Percentiles rank a stretch among this genome's conserved stretches.
phyloP scores from a whole-genome alignment of 2,797 vertebrate genomes.

The Stomatorhinus walkeri region DNA sequence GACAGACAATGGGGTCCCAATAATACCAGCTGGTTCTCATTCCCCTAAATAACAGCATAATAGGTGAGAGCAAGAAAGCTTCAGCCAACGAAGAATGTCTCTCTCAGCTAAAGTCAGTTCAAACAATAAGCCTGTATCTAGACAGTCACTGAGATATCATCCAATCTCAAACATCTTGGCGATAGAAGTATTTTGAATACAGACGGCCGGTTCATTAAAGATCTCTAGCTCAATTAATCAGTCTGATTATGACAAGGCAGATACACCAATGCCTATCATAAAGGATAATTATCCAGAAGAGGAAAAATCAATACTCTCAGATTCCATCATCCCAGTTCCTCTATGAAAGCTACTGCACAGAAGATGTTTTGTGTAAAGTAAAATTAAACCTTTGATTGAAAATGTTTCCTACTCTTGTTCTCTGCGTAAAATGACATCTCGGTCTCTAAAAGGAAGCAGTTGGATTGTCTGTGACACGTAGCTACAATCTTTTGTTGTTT shows the following conservation, averaged over 20 bases:
- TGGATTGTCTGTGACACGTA: neutral
- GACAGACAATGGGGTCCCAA: neutral
- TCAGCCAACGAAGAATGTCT: neutral
- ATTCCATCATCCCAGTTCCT: neutral
- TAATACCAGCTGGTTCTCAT: neutral
- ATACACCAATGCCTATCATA: conserved; percentile 8
- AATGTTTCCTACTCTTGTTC: neutral
- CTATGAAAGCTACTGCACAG: neutral
- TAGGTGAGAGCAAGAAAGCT: neutral
- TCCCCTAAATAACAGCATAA: neutral
- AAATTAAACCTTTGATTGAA: neutral
- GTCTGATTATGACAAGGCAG: neutral
- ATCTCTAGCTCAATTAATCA: neutral
- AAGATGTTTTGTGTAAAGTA: neutral
- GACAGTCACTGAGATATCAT: neutral
- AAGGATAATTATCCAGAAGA: neutral
- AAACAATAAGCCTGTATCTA: neutral
- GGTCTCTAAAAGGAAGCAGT: neutral
- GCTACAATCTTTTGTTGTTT: neutral
- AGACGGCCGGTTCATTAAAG: neutral
- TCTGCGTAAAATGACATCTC: neutral
- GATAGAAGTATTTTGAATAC: neutral
- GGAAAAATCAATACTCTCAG: conserved; percentile 6
- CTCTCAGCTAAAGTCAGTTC: neutral
- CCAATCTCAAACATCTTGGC: neutral